These are phyloP conservation scores for Anthoptus insignis DNA, from an alignment of 2,888 invertebrate genomes.

Conservation along the genomic window DNA sequence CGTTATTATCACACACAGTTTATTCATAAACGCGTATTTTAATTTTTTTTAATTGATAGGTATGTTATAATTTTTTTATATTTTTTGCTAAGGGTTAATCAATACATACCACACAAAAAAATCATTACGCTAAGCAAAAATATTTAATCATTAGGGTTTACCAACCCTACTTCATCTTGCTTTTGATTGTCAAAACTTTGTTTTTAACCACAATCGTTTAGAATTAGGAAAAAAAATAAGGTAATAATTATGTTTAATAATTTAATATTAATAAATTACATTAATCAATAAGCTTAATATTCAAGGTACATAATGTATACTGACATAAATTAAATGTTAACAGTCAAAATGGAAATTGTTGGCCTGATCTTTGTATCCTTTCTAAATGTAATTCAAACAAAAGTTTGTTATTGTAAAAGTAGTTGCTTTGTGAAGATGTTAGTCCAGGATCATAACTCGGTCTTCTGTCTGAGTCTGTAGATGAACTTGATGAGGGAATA, in stretches of 20 bases:
- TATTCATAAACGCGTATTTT: too few relatives aligned
- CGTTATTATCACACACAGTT: constrained; percentile 16
- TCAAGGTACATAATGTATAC: constrained; percentile 61
- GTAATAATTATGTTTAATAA: constrained; percentile 52
- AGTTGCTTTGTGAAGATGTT: constrained; percentile 92
- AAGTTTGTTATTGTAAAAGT: constrained; percentile 96
- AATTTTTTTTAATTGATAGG: too few relatives aligned
- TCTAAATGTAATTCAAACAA: constrained; percentile 95
- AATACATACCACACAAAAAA: too few relatives aligned
- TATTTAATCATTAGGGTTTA: too few relatives aligned
- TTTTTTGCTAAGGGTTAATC: too few relatives aligned
- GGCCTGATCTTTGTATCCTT: constrained; percentile 90
- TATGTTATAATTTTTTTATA: too few relatives aligned
- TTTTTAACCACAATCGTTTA: neutral
- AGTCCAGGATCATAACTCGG: constrained; percentile 92
- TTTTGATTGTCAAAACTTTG: too few relatives aligned
- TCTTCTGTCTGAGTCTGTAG: constrained; percentile 69
- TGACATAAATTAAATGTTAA: constrained; percentile 42
- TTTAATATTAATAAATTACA: constrained; percentile 59
- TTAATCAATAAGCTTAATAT: constrained; percentile 60
- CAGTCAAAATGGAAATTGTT: constrained; percentile 77
- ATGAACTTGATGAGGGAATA: constrained; percentile 67
- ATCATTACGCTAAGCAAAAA: too few relatives aligned
- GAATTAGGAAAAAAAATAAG: constrained; percentile 41
- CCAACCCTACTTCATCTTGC: too few relatives aligned